Base-by-base conservation (phyloP, 2,113 vertebrate species). In the Myotis davidii region DNA sequence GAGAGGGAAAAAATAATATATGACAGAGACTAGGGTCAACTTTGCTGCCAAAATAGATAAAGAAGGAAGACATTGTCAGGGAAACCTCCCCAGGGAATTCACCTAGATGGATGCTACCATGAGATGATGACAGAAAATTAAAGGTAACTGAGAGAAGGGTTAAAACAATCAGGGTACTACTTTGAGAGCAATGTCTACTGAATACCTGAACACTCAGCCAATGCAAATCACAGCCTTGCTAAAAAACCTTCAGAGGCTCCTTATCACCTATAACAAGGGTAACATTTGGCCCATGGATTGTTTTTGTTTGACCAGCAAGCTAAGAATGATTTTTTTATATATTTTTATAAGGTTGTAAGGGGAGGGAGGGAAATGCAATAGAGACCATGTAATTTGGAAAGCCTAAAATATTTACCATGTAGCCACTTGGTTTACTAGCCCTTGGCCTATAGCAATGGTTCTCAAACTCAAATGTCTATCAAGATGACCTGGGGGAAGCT, bases 71-170 rank as follows among this genome's bases (percentile, higher is more conserved):
- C 82, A 70, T 76, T 64, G 39, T 81, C 39, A 29, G 23, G 32
- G 59, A 18, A 88, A 72, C 16, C 64, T 94, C 48, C 34, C 29
- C 61, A 94, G 59, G 21, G 52, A 90, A 29, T 65, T 88, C 50
- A 65, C 20, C 54, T 83, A 34, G 37, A 86, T 85, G 34, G 42
- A 45, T 69, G 39, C 76, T 83, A 69, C 67, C 45, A 67, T 82
- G 77, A 27, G 61, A 74, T 37, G 3, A 34, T 94, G 59, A 93
- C 85, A 94, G 52, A 79, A 91, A 93, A 95, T 74, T 83, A 74
- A 91, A 95, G 42, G 56, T 90, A 76, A 81, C 21, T n/a, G 37
- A 89, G 72, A 83, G 56, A 84, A 79, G 45, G 14, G 3, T 70
- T 84, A 72, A 94, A 93, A 72, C 29, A 78, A 77, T 11, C 48